Evolutionary conservation across 2,113 vertebrate species (phyloP).

Genomic region (Dicrurus megarhynchus): DNA sequence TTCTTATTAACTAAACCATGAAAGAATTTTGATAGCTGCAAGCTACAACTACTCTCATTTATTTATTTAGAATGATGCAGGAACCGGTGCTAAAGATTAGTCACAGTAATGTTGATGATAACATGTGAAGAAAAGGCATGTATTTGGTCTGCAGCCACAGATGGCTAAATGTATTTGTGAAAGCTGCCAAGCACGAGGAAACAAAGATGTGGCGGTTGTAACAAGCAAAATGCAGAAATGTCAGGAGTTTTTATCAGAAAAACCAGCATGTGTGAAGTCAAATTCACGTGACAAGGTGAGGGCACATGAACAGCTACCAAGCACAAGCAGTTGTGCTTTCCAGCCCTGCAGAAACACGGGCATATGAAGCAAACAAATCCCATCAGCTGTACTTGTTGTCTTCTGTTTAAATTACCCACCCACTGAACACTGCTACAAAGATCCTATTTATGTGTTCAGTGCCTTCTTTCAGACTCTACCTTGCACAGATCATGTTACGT

Average conservation of each 20-base stretch:
- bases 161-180: constrained; percentile 3
- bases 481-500: background rate
- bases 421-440: background rate
- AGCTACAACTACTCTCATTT: background rate
- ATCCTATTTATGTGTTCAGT: constrained; percentile 14
- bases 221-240: background rate
- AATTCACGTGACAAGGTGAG: background rate
- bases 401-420: constrained; percentile 29
- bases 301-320: background rate
- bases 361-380: background rate
- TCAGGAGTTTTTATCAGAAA: background rate
- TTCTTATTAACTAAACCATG: background rate
- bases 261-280: background rate
- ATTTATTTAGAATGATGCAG: background rate
- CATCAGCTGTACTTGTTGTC: background rate
- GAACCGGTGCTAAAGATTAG: background rate
- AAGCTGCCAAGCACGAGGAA: constrained; percentile 8
- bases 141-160: constrained; percentile 13
- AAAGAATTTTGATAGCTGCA: background rate
- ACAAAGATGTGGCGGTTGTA: background rate
- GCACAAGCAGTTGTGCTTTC: background rate
- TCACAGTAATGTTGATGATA: background rate
- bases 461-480: constrained; percentile 20
- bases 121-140: background rate
- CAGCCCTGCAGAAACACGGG: background rate